Evolutionary conservation across 1,140 invertebrate species (phyloP).

Genomic region (Lepidurus apus): DNA sequence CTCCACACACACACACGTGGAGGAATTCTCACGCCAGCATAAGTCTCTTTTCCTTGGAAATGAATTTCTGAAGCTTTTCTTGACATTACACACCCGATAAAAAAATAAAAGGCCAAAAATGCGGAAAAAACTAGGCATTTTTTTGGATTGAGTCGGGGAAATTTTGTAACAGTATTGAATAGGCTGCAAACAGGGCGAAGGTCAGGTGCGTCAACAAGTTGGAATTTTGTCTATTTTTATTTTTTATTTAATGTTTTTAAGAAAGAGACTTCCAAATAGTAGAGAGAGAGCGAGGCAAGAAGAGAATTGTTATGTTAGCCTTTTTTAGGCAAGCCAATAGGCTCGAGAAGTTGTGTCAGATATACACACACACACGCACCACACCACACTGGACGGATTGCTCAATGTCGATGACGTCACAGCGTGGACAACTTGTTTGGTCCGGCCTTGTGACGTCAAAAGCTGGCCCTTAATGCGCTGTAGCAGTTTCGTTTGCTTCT

Average conservation of each 20-base stretch:
- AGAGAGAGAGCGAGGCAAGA: too few species aligned
- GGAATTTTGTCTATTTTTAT: too few species aligned
- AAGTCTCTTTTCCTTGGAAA: background rate
- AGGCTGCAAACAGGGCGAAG: too few species aligned
- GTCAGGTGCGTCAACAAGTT: too few species aligned
- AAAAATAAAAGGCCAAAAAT: too few species aligned
- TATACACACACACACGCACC: background rate
- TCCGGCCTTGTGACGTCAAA: constrained; percentile 1
- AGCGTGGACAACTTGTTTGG: background rate
- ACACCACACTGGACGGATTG: background rate
- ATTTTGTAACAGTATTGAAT: too few species aligned
- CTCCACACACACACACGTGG: constrained; percentile 10
- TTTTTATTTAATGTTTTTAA: too few species aligned
- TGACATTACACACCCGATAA: too few species aligned
- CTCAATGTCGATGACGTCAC: background rate
- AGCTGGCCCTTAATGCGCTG: background rate
- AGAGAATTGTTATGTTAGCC: too few species aligned
- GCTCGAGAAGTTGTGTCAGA: background rate
- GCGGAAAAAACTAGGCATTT: too few species aligned
- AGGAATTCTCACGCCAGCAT: constrained; percentile 9
- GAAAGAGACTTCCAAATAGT: too few species aligned
- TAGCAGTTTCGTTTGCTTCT: background rate
- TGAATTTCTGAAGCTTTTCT: background rate
- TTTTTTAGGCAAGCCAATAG: background rate
- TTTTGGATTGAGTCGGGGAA: too few species aligned